These are phyloP conservation scores for Suillia variegata DNA, from an alignment of 2,888 invertebrate genomes.

Conservation along the genomic window DNA sequence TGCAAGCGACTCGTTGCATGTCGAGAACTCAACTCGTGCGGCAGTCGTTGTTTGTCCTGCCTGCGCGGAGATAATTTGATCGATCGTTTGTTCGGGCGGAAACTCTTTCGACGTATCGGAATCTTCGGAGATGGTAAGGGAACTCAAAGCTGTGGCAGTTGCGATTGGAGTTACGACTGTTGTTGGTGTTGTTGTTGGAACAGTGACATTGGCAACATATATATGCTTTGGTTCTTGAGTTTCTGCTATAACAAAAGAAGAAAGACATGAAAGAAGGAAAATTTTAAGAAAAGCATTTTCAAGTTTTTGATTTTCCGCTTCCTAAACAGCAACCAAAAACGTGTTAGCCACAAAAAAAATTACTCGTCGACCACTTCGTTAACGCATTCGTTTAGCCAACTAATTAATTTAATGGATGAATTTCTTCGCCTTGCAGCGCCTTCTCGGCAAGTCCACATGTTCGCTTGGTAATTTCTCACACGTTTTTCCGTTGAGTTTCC, in stretches of 20 bases:
- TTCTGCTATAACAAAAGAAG: too few species aligned
- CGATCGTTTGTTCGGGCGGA: conserved; percentile 3
- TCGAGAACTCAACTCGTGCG: neutral
- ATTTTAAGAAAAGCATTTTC: neutral
- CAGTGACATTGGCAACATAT: too few species aligned
- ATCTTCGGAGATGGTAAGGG: neutral
- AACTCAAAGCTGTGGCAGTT: neutral
- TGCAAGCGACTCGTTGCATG: neutral
- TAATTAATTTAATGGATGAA: conserved; percentile 1
- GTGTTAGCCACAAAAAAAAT: too few species aligned
- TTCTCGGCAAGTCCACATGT: too few species aligned
- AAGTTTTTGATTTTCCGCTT: too few species aligned
- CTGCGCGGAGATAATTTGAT: conserved; percentile 17
- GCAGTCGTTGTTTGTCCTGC: conserved; percentile 2
- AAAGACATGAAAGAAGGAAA: too few species aligned
- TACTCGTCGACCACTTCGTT: conserved; percentile 3
- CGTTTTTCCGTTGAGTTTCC: neutral
- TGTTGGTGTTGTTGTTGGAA: neutral
- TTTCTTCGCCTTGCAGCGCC: too few species aligned
- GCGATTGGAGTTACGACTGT: neutral
- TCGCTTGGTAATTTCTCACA: neutral
- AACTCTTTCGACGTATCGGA: neutral
- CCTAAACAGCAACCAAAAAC: too few species aligned
- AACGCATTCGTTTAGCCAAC: neutral
- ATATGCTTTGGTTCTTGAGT: too few species aligned